Evolutionary conservation across 2,113 vertebrate species (phyloP), one percentile per base, ranked within the genome.

Genomic region (Siniperca chuatsi): DNA sequence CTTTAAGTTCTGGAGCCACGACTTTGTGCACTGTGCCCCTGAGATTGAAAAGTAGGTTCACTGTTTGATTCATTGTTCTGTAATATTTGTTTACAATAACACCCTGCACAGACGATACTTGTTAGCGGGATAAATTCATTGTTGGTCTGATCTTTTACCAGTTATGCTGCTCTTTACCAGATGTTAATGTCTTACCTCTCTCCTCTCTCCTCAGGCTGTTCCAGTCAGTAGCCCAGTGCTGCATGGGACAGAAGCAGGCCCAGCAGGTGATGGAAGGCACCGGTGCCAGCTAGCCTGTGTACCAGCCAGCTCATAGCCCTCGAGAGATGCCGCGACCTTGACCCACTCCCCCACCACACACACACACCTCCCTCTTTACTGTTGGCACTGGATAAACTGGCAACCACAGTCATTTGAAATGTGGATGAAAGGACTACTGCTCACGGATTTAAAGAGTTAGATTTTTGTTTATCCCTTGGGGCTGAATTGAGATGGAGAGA

Each of bases 191-290:
- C 13, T 16, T 9, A 3, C 61, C 67, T 54, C 44, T 8, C 35
- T 23, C 10, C 4, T 75, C 55, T 12, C 50, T 65, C 76, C 58
- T 48, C 92, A 99, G 98, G 95, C 93, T 99, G 95, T 99, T 99
- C 97, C 98, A 99, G 95, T 99, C 98, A 0, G 98, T 99, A 13
- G 98, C 98, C 70, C 98, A 99, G 95, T 99, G 98, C 95, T 99
- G 98, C 92, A 99, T 99, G 98, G 98, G 98, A 84, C 98, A 99
- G 95, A 99, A 99, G 86, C 98, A 99, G 90, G 98, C 98, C 88
- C 98, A 99, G 95, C 98, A 99, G 95, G 98, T 99, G 60, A 99
- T 99, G 98, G 98, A 99, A 94, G 98, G 98, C 87, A 99, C 98
- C 2, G 97, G 98, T 92, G 97, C 98, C 96, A 99, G 98, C 95